Conservation (phyloP, 2,113 vertebrate genomes). For the Silurus asotus region DNA sequence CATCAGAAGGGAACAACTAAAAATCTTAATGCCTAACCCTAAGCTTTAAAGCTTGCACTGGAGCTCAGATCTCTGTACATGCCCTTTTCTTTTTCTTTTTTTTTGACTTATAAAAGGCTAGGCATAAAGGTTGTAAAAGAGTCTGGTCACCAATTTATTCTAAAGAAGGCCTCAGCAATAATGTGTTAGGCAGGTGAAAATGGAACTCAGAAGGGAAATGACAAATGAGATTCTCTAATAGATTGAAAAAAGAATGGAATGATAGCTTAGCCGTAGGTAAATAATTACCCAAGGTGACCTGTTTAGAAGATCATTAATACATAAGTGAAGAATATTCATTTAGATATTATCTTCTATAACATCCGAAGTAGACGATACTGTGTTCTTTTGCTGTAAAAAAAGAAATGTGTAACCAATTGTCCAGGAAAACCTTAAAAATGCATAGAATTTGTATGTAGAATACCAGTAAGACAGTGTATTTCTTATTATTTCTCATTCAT, state of each 20-base stretch:
- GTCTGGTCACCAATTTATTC: conserved; percentile 31
- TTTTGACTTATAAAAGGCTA: background rate
- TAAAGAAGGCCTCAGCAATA: background rate
- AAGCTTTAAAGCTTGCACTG: conserved; percentile 40
- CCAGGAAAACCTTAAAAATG: conserved; percentile 60
- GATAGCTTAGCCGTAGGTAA: background rate
- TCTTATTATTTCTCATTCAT: conserved; percentile 68
- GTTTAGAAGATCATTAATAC: background rate
- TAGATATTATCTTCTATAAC: conserved; percentile 51
- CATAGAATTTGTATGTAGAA: background rate
- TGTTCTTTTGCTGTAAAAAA: conserved; percentile 36
- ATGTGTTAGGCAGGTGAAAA: conserved; percentile 25
- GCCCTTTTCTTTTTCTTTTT: background rate
- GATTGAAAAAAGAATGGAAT: conserved; percentile 29
- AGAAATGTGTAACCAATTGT: conserved; percentile 52
- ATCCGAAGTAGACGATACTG: conserved; percentile 43
- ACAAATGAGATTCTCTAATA: conserved; percentile 40
- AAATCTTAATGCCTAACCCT: conserved; percentile 39
- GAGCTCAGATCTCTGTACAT: background rate
- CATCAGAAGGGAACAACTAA: conserved; percentile 56
- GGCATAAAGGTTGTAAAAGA: conserved; percentile 14
- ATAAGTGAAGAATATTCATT: background rate
- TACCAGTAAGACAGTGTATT: conserved; percentile 57
- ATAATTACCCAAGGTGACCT: background rate
- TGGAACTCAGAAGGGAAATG: conserved; percentile 33